Percentiles rank a stretch among this genome's conserved stretches.
phyloP scores from a whole-genome alignment of 2,888 invertebrate genomes.

The Atrina japonica region DNA sequence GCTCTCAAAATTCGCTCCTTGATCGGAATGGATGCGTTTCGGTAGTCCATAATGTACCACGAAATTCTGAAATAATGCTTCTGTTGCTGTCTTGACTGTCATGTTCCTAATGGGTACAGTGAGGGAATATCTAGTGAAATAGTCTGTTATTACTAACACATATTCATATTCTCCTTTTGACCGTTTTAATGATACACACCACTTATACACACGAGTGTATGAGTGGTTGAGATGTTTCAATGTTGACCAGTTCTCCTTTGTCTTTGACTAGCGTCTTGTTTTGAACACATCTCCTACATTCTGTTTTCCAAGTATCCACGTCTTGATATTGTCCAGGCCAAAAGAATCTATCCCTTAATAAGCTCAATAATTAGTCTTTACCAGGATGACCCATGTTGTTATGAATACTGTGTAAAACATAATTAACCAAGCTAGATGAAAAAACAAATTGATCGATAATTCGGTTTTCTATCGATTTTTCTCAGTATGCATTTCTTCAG shows the following conservation, averaged over 20 bases:
- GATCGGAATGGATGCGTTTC: slow-evolving; percentile 40
- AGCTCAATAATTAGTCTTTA: slow-evolving; percentile 25
- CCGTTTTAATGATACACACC: slow-evolving; percentile 29
- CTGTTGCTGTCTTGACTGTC: slow-evolving; percentile 43
- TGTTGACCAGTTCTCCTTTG: slow-evolving; percentile 26
- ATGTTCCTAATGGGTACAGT: slow-evolving; percentile 41
- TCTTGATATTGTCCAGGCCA: slow-evolving; percentile 28
- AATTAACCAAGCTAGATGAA: slow-evolving; percentile 8
- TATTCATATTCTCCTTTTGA: no score
- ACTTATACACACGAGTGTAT: slow-evolving; percentile 34
- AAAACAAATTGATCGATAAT: slow-evolving; percentile 28
- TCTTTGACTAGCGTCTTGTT: slow-evolving; percentile 8
- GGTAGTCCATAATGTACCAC: slow-evolving; percentile 46
- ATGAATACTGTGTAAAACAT: slow-evolving; percentile 24
- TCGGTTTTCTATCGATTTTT: neutral
- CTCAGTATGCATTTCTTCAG: slow-evolving; percentile 16
- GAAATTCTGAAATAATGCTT: slow-evolving; percentile 36
- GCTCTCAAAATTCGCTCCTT: no score
- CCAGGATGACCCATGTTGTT: slow-evolving; percentile 43
- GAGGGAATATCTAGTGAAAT: no score
- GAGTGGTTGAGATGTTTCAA: slow-evolving; percentile 26
- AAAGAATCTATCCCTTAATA: slow-evolving; percentile 23
- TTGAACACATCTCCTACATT: slow-evolving; percentile 28
- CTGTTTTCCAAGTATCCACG: slow-evolving; percentile 10
- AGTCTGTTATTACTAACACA: slow-evolving; percentile 35